Conservation (phyloP, 2,888 invertebrate species). For the Muschampia plurimacula region DNA sequence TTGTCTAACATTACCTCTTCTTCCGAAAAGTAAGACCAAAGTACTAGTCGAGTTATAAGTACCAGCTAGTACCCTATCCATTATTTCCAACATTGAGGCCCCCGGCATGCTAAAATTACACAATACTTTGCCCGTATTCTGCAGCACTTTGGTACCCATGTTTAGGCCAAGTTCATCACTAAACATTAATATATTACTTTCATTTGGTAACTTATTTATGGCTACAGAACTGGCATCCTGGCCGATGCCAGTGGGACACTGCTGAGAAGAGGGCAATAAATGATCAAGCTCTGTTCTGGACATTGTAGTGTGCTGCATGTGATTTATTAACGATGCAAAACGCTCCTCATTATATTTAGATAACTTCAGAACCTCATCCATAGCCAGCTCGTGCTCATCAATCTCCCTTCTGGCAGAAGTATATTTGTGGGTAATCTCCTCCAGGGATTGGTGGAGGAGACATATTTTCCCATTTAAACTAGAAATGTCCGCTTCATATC, state of each 20-base stretch:
- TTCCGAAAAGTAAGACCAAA: too few species aligned
- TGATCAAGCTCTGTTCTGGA: background rate
- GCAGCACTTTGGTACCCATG: background rate
- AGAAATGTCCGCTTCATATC: background rate
- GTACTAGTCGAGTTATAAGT: too few species aligned
- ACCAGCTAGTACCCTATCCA: too few species aligned
- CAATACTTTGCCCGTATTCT: slow-evolving; percentile 3
- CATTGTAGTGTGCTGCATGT: background rate
- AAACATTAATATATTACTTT: background rate
- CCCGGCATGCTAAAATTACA: background rate
- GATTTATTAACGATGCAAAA: background rate
- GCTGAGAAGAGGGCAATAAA: background rate
- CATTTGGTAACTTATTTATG: background rate
- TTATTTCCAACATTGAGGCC: too few species aligned
- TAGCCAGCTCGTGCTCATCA: background rate
- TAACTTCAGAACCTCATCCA: background rate
- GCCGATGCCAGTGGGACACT: background rate
- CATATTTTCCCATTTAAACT: background rate
- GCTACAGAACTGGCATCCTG: background rate
- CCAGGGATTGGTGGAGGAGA: background rate
- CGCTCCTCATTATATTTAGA: background rate
- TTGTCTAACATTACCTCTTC: too few species aligned
- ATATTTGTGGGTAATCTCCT: background rate
- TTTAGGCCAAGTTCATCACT: background rate
- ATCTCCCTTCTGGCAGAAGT: background rate